Evolutionary conservation across 1,140 invertebrate genomes (phyloP), one percentile per base, ranked within the genome.

Genomic region (Calephelis nemesis): DNA sequence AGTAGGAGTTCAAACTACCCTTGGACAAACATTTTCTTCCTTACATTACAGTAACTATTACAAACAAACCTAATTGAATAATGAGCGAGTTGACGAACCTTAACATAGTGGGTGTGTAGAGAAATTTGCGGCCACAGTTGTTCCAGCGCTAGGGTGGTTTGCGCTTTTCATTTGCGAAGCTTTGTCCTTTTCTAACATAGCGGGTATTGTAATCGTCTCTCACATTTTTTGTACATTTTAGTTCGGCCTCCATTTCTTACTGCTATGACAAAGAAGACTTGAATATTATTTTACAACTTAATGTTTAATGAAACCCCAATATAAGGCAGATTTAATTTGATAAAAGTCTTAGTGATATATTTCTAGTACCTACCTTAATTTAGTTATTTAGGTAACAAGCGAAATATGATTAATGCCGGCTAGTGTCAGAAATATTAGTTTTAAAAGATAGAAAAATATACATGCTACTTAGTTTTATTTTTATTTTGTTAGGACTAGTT

Each of bases 61-160:
- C 15, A 30, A 54, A 58, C 30, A 58, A 58, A 58, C 30, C 54
- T 58, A 58, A 58, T 58, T 58, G 54, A 58, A 58, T 58, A 58
- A 58, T 58, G 54, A 58, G 54, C 54, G 4, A 58, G 11, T 54
- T 30, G 19, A 9, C 54, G 12, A 58, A 58, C 54, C 30, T 58
- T 11, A 58, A 39, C 30, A 39, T 58, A 30, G 54, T 30, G 52
- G 15, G 54, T 19, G 54, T 58, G 30, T 39, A 12, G 54, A 58
- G 54, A 19, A 39, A 39, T 40, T 58, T 30, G 30, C 30, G 7
- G 15, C 54, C 54, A 12, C 54, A 58, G 54, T 58, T 58, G 54
- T 58, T 5, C 54, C 54, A 58, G 30, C 19, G 54, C 30, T 58
- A 58, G 54, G 54, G 54, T 58, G 54, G 54, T 15, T 58, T 58